Base-by-base conservation (phyloP, 2,113 vertebrate genomes). In the Calonectris borealis region DNA sequence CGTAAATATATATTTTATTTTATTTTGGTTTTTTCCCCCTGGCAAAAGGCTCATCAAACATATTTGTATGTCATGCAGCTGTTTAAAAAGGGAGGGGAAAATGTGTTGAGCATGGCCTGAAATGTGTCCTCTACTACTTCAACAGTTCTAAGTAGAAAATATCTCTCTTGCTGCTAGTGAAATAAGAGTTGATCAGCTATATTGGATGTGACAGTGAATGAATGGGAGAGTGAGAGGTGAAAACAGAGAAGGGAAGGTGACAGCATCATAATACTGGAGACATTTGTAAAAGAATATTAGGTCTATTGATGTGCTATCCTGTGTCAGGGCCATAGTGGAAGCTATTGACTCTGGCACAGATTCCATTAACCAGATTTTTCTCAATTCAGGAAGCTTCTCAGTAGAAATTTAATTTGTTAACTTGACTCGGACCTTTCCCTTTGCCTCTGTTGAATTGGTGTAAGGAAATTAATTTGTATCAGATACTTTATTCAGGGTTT, bases 381-480 rank as follows among this genome's bases (percentile, higher is more conserved):
- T 90, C 76, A 71, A 22, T 97, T 96, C 79, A 65, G 38, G 27
- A 76, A 88, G 46, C 57, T 94, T 81, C 60, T 79, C 66, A 68
- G 49, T 96, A 90, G 76, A 92, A 88, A 94, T 92, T 71, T 83
- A 89, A 55, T 96, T 96, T 88, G 32, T 72, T 92, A 83, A 88
- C 29, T 24, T 86, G 40, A 57, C 51, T 75, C 44, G 61, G 36
- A 81, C 31, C 31, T 91, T 79, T 92, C 44, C 20, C 16, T 82
- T 58, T 84, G 21, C 79, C 29, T 83, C 40, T 90, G 2, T 36
- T 75, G 49, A 15, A 1, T 44, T 89, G 22, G 18, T 80, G 17
- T 70, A 51, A 82, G 61, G 72, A 84, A 88, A 44, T 65, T 58
- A 81, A 70, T 94, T 89, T 71, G 5, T 71, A 44, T 92, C 21